Percentiles rank a stretch among this genome's conserved stretches.
Evolutionary conservation across 2,888 invertebrate species (phyloP).

Genomic region (Rhagonycha fulva): DNA sequence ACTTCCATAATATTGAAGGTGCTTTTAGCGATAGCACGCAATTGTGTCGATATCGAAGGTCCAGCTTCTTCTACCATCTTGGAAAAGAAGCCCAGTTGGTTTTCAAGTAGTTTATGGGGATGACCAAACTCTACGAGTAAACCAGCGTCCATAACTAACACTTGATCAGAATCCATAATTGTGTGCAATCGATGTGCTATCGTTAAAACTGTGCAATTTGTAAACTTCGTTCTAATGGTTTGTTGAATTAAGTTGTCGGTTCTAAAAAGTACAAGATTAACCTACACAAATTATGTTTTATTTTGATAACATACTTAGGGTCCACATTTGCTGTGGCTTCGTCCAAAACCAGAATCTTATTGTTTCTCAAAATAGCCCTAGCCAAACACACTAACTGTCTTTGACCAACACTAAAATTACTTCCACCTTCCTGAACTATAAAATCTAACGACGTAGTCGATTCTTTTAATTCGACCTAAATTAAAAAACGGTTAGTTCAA

Average conservation of each 20-base stretch:
- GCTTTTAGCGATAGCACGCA: constrained; percentile 37
- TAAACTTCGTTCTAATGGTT: constrained; percentile 69
- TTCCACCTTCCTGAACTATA: constrained; percentile 74
- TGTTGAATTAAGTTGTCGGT: constrained; percentile 78
- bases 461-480: constrained; percentile 75
- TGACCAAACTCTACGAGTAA: constrained; percentile 75
- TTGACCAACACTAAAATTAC: constrained; percentile 87
- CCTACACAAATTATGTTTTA: background rate
- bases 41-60: constrained; percentile 37
- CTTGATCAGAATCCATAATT: constrained; percentile 81
- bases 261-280: constrained; percentile 51
- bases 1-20: background rate
- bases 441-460: constrained; percentile 67
- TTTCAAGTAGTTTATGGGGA: constrained; percentile 69
- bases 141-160: constrained; percentile 79
- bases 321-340: constrained; percentile 93
- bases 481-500: background rate
- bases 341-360: constrained; percentile 80
- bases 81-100: constrained; percentile 64
- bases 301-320: constrained; percentile 62
- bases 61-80: constrained; percentile 73
- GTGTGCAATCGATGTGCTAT: constrained; percentile 81
- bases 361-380: constrained; percentile 78
- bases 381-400: constrained; percentile 86
- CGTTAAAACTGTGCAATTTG: constrained; percentile 77